Conservation (phyloP, 37 sponge, comb jelly and placozoan genomes). For the Geodia barretti region DNA sequence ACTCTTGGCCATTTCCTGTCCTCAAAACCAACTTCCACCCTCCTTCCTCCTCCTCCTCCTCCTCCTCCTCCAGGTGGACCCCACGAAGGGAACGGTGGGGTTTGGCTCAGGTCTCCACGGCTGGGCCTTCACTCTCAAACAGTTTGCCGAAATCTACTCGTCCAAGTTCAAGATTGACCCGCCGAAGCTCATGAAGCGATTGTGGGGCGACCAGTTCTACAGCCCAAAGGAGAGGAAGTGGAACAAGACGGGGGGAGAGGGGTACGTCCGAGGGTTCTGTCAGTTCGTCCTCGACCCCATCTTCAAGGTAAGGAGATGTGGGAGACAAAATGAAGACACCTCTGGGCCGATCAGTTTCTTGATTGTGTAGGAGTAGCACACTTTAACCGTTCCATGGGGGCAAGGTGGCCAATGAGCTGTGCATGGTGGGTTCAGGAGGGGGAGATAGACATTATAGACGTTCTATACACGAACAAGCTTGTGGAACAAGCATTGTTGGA, state of each 20-base stretch:
- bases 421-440: no score
- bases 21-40: neutral
- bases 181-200: conserved; percentile 90
- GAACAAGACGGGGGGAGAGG: conserved; percentile 83
- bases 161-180: conserved; percentile 97
- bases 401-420: no score
- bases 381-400: no score
- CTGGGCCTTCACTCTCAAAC: conserved; percentile 99
- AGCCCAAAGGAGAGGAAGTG: conserved; percentile 88
- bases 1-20: neutral
- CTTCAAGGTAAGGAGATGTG: conserved; percentile 79
- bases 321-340: no score
- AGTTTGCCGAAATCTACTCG: conserved; percentile 98
- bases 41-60: neutral
- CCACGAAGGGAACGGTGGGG: conserved; percentile 93
- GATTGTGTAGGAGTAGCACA: no score
- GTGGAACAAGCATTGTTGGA: no score
- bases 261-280: conserved; percentile 91
- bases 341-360: no score
- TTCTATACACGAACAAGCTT: no score
- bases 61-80: conserved; percentile 71
- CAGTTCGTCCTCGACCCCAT: conserved; percentile 98
- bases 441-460: no score
- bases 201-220: conserved; percentile 98
- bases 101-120: conserved; percentile 99